Conservation (phyloP, 92 coral and sea anemone genomes). For the Actinostola sp. region DNA sequence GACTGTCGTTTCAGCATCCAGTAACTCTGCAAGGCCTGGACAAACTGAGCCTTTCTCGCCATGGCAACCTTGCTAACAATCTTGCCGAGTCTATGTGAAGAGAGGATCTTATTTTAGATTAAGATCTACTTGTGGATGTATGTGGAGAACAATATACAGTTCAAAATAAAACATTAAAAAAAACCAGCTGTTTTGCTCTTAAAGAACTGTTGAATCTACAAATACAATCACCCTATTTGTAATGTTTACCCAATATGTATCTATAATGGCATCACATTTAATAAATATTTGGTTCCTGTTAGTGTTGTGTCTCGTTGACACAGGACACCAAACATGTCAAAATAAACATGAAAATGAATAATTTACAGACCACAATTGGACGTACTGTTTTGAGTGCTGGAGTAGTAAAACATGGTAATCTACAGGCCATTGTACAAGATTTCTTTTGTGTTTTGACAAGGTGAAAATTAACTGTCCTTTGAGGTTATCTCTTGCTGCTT, state of each 20-base stretch:
- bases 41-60: constrained; percentile 95
- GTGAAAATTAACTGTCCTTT: not conserved
- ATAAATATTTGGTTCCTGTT: too few relatives aligned
- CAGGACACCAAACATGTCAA: constrained; percentile 8
- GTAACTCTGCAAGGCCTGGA: constrained; percentile 91
- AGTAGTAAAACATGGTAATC: not conserved
- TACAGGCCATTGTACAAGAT: not conserved
- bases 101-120: too few relatives aligned
- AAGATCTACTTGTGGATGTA: not conserved
- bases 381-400: constrained; percentile 10
- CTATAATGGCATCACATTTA: too few relatives aligned
- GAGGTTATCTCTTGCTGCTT: not conserved
- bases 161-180: too few relatives aligned
- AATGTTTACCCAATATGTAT: too few relatives aligned
- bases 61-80: constrained; percentile 97
- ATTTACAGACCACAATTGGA: not conserved
- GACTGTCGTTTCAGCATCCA: constrained; percentile 99
- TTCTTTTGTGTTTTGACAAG: constrained; percentile 1
- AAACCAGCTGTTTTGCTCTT: too few relatives aligned
- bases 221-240: too few relatives aligned
- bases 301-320: too few relatives aligned
- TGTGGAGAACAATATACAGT: too few relatives aligned
- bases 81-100: constrained; percentile 79
- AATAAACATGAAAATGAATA: constrained; percentile 29
- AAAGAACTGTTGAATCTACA: too few relatives aligned